phyloP scores from a whole-genome alignment of 2,797 vertebrate genomes.

The Schizothorax lantsangensis region DNA sequence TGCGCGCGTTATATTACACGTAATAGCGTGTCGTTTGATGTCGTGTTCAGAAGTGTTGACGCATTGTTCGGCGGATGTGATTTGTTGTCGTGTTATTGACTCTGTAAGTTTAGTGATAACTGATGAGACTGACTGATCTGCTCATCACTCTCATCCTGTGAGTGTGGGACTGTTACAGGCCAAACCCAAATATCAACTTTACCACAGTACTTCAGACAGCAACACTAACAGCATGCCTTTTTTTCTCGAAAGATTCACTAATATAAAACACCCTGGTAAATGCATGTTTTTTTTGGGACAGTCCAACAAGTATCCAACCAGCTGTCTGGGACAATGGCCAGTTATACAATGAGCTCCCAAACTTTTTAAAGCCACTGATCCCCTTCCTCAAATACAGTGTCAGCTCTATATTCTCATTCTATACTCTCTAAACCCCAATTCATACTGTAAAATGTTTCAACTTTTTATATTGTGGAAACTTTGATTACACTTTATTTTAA shows the following conservation, averaged over 20 bases:
- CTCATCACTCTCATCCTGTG: neutral
- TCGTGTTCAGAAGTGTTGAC: neutral
- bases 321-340: neutral
- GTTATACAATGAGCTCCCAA: neutral
- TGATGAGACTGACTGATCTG: neutral
- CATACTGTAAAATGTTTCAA: neutral
- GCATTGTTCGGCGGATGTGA: neutral
- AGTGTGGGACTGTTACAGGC: neutral
- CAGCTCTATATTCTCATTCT: neutral
- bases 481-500: neutral
- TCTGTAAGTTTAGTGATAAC: neutral
- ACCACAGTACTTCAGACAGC: neutral
- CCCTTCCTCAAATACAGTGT: neutral
- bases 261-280: neutral
- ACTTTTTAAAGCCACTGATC: neutral
- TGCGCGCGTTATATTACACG: neutral
- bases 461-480: neutral
- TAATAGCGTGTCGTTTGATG: neutral
- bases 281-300: neutral
- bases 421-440: neutral
- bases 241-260: neutral
- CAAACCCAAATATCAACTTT: neutral
- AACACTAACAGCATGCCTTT: neutral
- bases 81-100: slow-evolving; percentile 9
- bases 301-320: neutral